These are phyloP conservation scores for Urocolius indicus DNA, from an alignment of 2,113 vertebrate genomes.

Conservation along the genomic window DNA sequence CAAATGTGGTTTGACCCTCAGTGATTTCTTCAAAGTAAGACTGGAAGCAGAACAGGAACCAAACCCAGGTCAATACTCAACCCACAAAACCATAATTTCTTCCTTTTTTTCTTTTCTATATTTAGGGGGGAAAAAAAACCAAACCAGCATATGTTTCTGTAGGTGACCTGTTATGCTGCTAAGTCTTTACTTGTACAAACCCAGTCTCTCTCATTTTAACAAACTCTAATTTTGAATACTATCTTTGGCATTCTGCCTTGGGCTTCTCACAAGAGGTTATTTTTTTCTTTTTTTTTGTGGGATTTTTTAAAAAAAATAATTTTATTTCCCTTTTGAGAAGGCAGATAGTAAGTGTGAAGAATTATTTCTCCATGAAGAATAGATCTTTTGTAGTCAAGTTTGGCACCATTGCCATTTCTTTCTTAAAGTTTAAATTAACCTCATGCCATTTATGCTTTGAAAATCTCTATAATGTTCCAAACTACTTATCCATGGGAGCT, in stretches of 20 bases:
- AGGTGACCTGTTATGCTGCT: conserved; percentile 11
- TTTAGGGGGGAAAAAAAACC: no score
- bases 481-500: not conserved
- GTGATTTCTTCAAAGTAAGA: conserved; percentile 59
- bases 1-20: conserved; percentile 58
- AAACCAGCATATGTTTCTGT: not conserved
- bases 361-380: conserved; percentile 23
- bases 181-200: conserved; percentile 37
- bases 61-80: conserved; percentile 50
- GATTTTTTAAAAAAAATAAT: not conserved
- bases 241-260: conserved; percentile 46
- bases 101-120: conserved; percentile 47
- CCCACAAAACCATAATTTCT: conserved; percentile 64
- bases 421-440: conserved; percentile 20
- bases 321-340: not conserved
- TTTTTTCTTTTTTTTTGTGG: not conserved
- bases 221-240: conserved; percentile 52
- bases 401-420: conserved; percentile 1
- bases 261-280: not conserved
- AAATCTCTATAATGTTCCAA: not conserved
- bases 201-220: conserved; percentile 28
- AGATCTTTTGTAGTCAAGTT: conserved; percentile 4
- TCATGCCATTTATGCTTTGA: not conserved
- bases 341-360: conserved; percentile 28
- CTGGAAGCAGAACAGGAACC: conserved; percentile 59